Conservation (phyloP, 2,797 vertebrate species). For the Champsocephalus gunnari region DNA sequence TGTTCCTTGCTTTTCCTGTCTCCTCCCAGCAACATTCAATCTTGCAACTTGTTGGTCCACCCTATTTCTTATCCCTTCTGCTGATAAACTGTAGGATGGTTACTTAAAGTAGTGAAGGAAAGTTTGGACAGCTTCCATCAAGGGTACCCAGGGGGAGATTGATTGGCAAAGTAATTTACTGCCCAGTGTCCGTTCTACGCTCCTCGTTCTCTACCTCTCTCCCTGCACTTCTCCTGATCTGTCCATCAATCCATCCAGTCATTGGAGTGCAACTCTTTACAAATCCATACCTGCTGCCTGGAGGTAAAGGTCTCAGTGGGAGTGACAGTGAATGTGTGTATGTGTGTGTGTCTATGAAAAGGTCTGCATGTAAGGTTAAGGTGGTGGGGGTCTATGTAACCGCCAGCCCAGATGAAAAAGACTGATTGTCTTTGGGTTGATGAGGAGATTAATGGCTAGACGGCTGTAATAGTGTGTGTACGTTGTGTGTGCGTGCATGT, state of each 20-base stretch:
- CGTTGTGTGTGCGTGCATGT: neutral
- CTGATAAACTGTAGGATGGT: slow-evolving; percentile 82
- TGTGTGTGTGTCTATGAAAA: slow-evolving; percentile 43
- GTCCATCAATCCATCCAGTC: slow-evolving; percentile 57
- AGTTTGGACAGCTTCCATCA: slow-evolving; percentile 85
- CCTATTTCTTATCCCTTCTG: slow-evolving; percentile 63
- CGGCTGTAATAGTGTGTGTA: slow-evolving; percentile 15
- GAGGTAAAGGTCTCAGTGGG: slow-evolving; percentile 63
- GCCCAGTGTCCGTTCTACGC: slow-evolving; percentile 69
- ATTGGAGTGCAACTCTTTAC: slow-evolving; percentile 51
- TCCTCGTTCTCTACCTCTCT: slow-evolving; percentile 46
- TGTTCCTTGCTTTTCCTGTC: slow-evolving; percentile 41
- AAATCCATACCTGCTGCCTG: slow-evolving; percentile 76
- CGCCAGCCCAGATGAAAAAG: slow-evolving; percentile 70
- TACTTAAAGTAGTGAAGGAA: slow-evolving; percentile 77
- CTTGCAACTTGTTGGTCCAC: slow-evolving; percentile 76
- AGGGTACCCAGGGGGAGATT: slow-evolving; percentile 78
- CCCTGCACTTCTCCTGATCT: slow-evolving; percentile 56
- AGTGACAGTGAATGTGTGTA: slow-evolving; percentile 46
- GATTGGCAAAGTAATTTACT: slow-evolving; percentile 88
- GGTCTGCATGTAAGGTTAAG: slow-evolving; percentile 37
- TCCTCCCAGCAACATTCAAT: slow-evolving; percentile 76
- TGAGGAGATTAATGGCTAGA: slow-evolving; percentile 33
- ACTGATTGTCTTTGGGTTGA: slow-evolving; percentile 70
- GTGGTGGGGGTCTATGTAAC: slow-evolving; percentile 37